Evolutionary conservation across 2,888 invertebrate genomes (phyloP).

Genomic region (Aphidius colemani): DNA sequence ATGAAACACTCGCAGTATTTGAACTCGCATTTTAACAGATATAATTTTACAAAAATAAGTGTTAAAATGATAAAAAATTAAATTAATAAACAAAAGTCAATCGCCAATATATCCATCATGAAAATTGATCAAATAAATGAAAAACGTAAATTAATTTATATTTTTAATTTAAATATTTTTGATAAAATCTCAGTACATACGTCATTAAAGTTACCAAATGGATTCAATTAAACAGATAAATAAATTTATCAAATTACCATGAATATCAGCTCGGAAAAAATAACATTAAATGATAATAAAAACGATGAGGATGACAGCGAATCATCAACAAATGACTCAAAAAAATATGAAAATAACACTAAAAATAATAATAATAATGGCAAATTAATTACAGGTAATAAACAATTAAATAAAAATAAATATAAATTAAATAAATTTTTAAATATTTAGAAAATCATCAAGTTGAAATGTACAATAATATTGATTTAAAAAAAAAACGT

Average conservation of each 20-base stretch:
- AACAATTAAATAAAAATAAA: not conserved
- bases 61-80: too few species aligned
- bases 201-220: too few species aligned
- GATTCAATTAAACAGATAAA: not conserved
- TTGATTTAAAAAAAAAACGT: constrained; percentile 34
- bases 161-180: too few species aligned
- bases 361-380: constrained; percentile 15
- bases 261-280: not conserved
- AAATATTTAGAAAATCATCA: constrained; percentile 18
- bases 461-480: constrained; percentile 27
- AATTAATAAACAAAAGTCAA: not conserved
- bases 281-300: not conserved
- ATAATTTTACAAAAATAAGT: too few species aligned
- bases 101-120: too few species aligned
- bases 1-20: too few species aligned
- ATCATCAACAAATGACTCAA: constrained; percentile 1
- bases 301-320: constrained; percentile 14
- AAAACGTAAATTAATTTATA: not conserved
- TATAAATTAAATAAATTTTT: not conserved
- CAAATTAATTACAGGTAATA: constrained; percentile 15
- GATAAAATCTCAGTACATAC: too few species aligned
- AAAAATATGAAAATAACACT: constrained; percentile 12
- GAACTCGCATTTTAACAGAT: too few species aligned
- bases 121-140: not conserved
- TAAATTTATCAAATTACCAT: not conserved